Conservation (phyloP, 1,140 invertebrate species). For the Bilobella aurantiaca region DNA sequence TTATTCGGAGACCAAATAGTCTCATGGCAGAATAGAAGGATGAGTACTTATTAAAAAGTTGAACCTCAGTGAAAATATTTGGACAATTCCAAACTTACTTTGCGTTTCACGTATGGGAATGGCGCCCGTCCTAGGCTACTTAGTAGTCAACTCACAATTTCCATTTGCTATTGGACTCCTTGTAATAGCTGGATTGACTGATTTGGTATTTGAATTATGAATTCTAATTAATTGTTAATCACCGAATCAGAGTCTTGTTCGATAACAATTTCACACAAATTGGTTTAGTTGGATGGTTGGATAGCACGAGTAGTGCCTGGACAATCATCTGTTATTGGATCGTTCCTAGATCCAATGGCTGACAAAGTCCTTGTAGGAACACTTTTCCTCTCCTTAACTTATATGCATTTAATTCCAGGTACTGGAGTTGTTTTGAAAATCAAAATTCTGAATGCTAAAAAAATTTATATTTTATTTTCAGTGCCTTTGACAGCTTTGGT, state of each 20-base stretch:
- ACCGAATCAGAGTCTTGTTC: too few relatives aligned
- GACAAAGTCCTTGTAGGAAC: conserved; percentile 89
- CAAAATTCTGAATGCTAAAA: too few relatives aligned
- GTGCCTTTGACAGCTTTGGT: conserved; percentile 72
- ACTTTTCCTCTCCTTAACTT: conserved; percentile 74
- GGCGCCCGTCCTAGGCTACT: conserved; percentile 75
- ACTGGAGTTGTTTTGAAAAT: too few relatives aligned
- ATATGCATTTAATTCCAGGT: conserved; percentile 71
- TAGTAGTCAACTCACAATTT: conserved; percentile 67
- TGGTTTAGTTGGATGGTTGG: conserved; percentile 77
- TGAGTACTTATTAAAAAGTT: too few relatives aligned
- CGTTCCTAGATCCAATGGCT: conserved; percentile 93
- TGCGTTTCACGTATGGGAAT: conserved; percentile 70
- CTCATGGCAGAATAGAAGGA: too few relatives aligned
- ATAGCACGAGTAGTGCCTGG: conserved; percentile 84
- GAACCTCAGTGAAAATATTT: conserved; percentile 66
- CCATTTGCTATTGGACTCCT: conserved; percentile 60
- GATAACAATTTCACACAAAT: too few relatives aligned
- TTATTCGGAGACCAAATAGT: too few relatives aligned
- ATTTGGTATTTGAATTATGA: conserved; percentile 54
- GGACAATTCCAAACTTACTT: conserved; percentile 83
- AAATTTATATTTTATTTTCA: conserved; percentile 19
- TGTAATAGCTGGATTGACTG: conserved; percentile 66
- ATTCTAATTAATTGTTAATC: too few relatives aligned
- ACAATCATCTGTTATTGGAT: conserved; percentile 83